Conservation (phyloP, 2,797 vertebrate genomes). For the Hemibagrus guttatus region DNA sequence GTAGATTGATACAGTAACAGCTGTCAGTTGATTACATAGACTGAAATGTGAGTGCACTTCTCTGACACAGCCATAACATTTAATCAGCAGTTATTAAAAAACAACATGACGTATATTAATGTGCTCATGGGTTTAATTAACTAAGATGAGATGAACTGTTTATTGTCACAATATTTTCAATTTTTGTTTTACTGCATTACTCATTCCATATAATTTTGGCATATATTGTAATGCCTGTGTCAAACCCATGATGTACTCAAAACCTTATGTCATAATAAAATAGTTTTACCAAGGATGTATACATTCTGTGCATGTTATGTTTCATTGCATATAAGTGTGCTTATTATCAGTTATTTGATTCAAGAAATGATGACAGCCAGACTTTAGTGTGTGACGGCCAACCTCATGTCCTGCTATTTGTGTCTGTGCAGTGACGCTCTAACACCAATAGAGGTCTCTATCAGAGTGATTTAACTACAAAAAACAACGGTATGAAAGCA, state of each 20-base stretch:
- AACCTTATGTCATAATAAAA: not conserved
- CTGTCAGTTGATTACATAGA: not conserved
- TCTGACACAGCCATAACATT: not conserved
- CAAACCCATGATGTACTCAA: not conserved
- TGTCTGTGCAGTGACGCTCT: slow-evolving; percentile 4
- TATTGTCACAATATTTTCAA: not conserved
- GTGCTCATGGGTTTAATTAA: not conserved
- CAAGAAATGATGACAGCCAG: not conserved
- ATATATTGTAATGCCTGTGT: not conserved
- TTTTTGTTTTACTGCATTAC: not conserved
- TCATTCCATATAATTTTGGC: not conserved
- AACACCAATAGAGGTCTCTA: slow-evolving; percentile 51
- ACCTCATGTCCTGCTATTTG: not conserved
- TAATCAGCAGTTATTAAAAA: not conserved
- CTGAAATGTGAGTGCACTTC: not conserved
- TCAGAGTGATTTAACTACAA: slow-evolving; percentile 19
- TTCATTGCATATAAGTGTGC: not conserved
- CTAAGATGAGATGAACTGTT: not conserved
- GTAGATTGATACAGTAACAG: not conserved
- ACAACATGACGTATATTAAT: not conserved
- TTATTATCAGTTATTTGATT: not conserved
- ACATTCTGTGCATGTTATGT: not conserved
- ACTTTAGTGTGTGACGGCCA: not conserved
- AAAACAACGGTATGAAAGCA: not conserved
- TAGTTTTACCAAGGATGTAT: not conserved